Percentiles rank a stretch among this genome's conserved stretches.
phyloP scores from a whole-genome alignment of 2,797 vertebrate genomes.

The Acanthis flammea region DNA sequence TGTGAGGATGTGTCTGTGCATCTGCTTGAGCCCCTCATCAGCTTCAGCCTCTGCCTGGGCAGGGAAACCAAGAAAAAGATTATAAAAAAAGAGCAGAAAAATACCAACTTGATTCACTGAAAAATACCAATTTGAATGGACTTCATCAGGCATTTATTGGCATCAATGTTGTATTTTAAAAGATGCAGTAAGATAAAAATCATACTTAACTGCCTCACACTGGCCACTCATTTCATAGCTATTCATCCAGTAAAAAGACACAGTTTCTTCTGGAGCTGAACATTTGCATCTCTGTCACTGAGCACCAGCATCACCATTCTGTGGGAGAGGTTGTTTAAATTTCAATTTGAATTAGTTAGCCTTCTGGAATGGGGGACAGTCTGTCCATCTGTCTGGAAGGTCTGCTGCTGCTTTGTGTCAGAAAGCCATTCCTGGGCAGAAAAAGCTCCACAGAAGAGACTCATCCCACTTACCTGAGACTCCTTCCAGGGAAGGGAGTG shows the following conservation, averaged over 20 bases:
- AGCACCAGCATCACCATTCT: not conserved
- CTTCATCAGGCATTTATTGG: not conserved
- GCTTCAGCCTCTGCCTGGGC: not conserved
- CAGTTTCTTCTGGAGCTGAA: not conserved
- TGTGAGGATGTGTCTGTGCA: not conserved
- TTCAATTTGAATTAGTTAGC: not conserved
- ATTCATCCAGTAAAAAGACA: not conserved
- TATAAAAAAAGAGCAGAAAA: not conserved
- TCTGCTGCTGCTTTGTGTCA: not conserved
- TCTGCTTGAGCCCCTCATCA: not conserved
- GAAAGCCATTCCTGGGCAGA: not conserved
- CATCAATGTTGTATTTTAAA: not conserved
- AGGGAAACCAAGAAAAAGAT: not conserved
- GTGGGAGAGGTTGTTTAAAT: not conserved
- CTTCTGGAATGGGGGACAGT: not conserved
- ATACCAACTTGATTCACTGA: not conserved
- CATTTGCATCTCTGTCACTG: not conserved
- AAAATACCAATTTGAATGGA: not conserved
- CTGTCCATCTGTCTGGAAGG: not conserved
- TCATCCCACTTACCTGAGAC: not conserved
- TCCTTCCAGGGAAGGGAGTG: not conserved
- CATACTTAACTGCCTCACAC: not conserved
- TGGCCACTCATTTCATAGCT: not conserved
- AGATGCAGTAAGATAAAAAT: not conserved
- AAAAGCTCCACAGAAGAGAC: not conserved